Base-by-base conservation (phyloP, 2,888 invertebrate genomes). In the Ormyrus nitidulus region DNA sequence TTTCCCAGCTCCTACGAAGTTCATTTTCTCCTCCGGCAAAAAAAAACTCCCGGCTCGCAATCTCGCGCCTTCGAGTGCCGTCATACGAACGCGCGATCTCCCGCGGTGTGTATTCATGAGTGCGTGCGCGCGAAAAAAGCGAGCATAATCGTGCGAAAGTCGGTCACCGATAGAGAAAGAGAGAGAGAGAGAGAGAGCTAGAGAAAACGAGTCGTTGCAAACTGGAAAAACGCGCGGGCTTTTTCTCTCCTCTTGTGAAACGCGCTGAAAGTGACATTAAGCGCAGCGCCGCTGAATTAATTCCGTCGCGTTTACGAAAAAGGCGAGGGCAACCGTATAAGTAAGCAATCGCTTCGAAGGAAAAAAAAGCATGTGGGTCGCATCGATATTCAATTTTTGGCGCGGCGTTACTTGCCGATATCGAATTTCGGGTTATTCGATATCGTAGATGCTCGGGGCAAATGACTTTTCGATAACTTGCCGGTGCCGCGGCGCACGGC, bases 361-460 rank as follows among this genome's bases (percentile, higher is more conserved):
- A 62, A 54, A 48, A 48, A 56, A 11, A 19, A 13, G 13, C 10
- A 13, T 6, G 11, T 56, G 46, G 48, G 53, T 58, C 62, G 73
- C 77, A 73, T 80, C 77, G 77, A 80, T 77, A 80, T 80, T 80
- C 77, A 77, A 77, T 80, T 80, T 80, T 77, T 49, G 77, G 34
- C 75, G 59, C 51, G 34, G 68, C 49, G 11, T 53, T 68, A 70
- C 68, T 65, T 65, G 78, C 46, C 70, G 59, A 72, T 76, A 80
- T 80, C 71, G 80, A 75, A 68, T 80, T 80, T 80, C 76, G 62
- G 34, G 72, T 74, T 79, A 75, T 75, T 70, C 11, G 48, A 76
- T 54, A 66, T 71, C 71, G 8, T 61, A 34, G 3, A 58, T 54
- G 68, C 34, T 68, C 7, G 19, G 46, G 46, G 19, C 70, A 79